These are phyloP conservation scores for Aphelenchoides avenae DNA, from an alignment of 1,140 invertebrate species.

Conservation along the genomic window DNA sequence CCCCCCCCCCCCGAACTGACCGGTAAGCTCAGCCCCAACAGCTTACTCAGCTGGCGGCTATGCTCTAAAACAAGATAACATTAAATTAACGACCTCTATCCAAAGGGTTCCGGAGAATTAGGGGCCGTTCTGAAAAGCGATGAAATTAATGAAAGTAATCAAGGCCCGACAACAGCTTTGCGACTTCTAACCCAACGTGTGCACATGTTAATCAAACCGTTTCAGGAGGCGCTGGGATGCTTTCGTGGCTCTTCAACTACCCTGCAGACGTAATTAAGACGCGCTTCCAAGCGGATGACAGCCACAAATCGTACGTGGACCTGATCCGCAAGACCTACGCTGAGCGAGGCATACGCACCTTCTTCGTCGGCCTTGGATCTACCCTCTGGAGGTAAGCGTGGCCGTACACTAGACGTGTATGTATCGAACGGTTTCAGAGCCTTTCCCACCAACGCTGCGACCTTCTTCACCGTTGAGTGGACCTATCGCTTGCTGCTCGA, in stretches of 20 bases:
- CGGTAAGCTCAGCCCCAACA: too few relatives aligned
- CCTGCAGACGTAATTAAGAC: constrained; percentile 85
- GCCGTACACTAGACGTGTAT: background rate
- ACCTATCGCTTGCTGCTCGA: constrained; percentile 56
- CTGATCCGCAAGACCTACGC: constrained; percentile 71
- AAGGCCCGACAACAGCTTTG: too few relatives aligned
- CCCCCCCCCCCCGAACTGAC: too few relatives aligned
- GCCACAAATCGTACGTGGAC: constrained; percentile 48
- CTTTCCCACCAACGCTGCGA: constrained; percentile 85
- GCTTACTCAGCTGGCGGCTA: too few relatives aligned
- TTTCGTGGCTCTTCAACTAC: constrained; percentile 79
- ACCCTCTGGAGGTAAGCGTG: constrained; percentile 49
- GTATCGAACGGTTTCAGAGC: constrained; percentile 69
- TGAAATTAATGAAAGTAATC: too few relatives aligned
- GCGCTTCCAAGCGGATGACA: constrained; percentile 73
- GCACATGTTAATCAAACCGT: too few relatives aligned
- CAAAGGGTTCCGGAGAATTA: too few relatives aligned
- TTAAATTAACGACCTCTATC: too few relatives aligned
- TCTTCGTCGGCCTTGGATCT: constrained; percentile 54
- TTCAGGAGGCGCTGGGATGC: constrained; percentile 72
- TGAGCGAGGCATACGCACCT: constrained; percentile 66
- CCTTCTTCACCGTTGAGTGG: constrained; percentile 79
- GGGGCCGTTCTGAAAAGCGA: too few relatives aligned
- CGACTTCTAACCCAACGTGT: too few relatives aligned
- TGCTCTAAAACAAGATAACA: too few relatives aligned